Evolutionary conservation across 2,888 invertebrate genomes (phyloP).

Genomic region (Drosophila picticornis): DNA sequence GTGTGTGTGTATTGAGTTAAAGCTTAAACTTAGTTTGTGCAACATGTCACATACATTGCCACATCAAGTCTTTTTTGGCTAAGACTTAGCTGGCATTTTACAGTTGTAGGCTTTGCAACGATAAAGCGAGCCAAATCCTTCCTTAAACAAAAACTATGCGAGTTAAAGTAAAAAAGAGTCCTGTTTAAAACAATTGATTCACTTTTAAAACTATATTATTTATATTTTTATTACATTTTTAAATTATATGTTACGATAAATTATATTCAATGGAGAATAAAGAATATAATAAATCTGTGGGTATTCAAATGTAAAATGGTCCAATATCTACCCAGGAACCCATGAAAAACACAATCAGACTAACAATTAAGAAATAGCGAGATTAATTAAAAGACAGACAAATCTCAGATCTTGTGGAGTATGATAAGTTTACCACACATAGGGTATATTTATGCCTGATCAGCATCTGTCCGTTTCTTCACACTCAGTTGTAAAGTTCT

Average conservation of each 20-base stretch:
- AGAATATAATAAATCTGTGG: not conserved
- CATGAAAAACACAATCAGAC: not conserved
- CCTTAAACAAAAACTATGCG: not conserved
- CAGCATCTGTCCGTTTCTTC: not conserved
- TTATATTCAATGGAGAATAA: not conserved
- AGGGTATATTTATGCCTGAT: not conserved
- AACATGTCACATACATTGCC: slow-evolving; percentile 42
- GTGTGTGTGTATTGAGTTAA: slow-evolving; percentile 28
- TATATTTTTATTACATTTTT: no score
- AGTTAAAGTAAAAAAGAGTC: not conserved
- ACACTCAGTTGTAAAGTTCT: not conserved
- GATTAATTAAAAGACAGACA: not conserved
- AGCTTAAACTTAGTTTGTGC: slow-evolving; percentile 57
- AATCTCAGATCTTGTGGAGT: not conserved
- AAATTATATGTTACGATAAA: not conserved
- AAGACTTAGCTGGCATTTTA: slow-evolving; percentile 4
- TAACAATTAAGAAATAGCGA: not conserved
- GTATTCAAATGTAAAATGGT: not conserved
- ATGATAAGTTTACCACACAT: not conserved
- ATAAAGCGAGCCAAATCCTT: not conserved
- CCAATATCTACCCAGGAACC: not conserved
- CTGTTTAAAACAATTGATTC: not conserved
- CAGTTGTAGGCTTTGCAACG: slow-evolving; percentile 1
- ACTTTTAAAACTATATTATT: no score
- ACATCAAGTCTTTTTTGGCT: slow-evolving; percentile 15